These are phyloP conservation scores for Psittacus erithacus DNA, from an alignment of 2,113 vertebrate species.

Conservation along the genomic window DNA sequence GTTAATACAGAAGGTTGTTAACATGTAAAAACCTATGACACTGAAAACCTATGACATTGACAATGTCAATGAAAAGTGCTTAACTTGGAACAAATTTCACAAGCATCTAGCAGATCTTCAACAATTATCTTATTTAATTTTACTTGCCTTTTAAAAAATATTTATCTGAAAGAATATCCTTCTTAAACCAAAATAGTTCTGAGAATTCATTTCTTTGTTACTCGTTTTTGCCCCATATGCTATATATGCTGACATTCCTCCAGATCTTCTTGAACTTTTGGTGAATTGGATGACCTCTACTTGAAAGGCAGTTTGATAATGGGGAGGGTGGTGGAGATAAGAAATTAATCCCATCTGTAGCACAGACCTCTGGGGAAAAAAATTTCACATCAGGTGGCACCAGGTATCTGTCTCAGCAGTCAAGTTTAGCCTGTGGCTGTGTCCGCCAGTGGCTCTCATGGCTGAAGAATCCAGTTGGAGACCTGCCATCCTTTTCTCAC, in stretches of 20 bases:
- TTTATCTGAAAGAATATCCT: not conserved
- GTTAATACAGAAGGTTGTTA: not conserved
- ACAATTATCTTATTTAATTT: not conserved
- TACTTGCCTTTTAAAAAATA: not conserved
- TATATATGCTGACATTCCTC: not conserved
- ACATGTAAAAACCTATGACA: not conserved
- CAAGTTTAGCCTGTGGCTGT: not conserved
- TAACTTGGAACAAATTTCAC: not conserved
- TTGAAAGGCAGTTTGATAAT: not conserved
- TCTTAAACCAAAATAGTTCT: not conserved
- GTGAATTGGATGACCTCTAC: not conserved
- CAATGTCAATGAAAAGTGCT: not conserved
- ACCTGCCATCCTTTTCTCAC: not conserved
- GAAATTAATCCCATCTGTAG: not conserved
- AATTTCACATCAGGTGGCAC: not conserved
- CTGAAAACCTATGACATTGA: not conserved
- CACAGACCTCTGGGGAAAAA: not conserved
- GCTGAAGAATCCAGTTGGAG: not conserved
- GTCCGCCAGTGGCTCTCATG: rapidly evolving
- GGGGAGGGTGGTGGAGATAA: not conserved
- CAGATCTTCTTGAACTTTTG: not conserved
- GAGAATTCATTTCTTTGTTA: not conserved
- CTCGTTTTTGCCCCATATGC: not conserved
- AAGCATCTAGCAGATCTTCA: not conserved
- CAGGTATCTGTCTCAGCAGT: not conserved